Evolutionary conservation across 2,113 vertebrate genomes (phyloP).

Genomic region (Progne subis): DNA sequence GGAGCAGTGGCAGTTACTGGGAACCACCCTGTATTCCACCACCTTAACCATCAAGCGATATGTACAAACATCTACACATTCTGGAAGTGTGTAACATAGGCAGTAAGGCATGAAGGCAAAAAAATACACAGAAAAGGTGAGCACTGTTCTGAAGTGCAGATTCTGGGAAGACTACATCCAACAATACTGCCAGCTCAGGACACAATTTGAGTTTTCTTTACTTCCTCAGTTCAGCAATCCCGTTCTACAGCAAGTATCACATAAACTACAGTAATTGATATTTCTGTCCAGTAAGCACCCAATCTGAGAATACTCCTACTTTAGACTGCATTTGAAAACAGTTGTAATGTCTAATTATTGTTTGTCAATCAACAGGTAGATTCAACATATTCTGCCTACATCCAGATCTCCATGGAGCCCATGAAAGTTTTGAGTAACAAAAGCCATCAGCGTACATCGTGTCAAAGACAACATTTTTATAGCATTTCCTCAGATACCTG

Average conservation of each 20-base stretch:
- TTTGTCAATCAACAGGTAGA: neutral
- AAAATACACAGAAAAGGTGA: rapidly evolving
- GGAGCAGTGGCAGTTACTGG: neutral
- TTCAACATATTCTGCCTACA: neutral
- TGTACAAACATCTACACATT: neutral
- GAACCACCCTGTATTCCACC: neutral
- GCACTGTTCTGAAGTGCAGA: neutral
- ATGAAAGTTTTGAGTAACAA: neutral
- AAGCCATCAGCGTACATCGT: neutral
- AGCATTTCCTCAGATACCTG: neutral
- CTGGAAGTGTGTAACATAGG: neutral
- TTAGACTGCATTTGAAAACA: neutral
- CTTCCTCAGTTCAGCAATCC: neutral
- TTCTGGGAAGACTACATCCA: neutral
- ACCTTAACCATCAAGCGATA: neutral
- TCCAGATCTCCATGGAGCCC: neutral
- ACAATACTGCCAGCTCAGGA: neutral
- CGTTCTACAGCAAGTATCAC: neutral
- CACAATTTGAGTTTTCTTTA: neutral
- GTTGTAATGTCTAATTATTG: neutral
- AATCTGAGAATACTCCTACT: neutral
- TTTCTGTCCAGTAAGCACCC: neutral
- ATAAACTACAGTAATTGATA: neutral
- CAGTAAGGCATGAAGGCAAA: neutral
- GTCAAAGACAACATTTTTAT: neutral